phyloP scores from a whole-genome alignment of 2,113 vertebrate species.

The Nycticorax nycticorax region DNA sequence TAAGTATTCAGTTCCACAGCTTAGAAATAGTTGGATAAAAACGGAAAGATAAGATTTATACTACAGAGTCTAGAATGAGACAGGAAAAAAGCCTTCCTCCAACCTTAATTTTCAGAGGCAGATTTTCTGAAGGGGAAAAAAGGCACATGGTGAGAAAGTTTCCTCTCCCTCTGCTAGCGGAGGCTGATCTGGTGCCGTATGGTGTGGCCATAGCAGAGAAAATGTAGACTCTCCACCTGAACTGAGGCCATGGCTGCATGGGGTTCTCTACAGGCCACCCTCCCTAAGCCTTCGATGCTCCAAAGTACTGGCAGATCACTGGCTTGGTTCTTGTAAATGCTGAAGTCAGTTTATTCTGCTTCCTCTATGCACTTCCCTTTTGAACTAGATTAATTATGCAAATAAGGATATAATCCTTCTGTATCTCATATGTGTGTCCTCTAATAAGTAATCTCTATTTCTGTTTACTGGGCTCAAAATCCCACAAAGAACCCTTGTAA shows the following conservation, averaged over 20 bases:
- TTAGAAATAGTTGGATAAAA: not conserved
- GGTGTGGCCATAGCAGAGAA: not conserved
- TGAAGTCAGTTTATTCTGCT: not conserved
- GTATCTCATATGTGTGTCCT: not conserved
- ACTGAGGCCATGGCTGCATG: not conserved
- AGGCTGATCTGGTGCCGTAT: rapidly evolving
- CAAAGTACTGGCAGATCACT: not conserved
- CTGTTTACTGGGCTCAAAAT: not conserved
- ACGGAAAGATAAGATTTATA: not conserved
- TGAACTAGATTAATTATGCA: not conserved
- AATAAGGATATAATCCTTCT: not conserved
- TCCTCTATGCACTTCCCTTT: not conserved
- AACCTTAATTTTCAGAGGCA: not conserved
- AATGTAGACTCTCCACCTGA: not conserved
- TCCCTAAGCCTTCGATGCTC: not conserved
- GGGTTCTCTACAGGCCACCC: not conserved
- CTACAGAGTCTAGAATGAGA: not conserved
- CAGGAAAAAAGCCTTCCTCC: not conserved
- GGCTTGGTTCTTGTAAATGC: not conserved
- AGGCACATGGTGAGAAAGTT: not conserved
- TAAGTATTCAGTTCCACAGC: not conserved
- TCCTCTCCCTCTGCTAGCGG: not conserved
- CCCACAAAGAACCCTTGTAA: not conserved
- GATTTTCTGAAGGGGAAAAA: not conserved
- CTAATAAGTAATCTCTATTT: not conserved